Evolutionary conservation across 2,113 vertebrate species (phyloP).

Genomic region (Sorex araneus): DNA sequence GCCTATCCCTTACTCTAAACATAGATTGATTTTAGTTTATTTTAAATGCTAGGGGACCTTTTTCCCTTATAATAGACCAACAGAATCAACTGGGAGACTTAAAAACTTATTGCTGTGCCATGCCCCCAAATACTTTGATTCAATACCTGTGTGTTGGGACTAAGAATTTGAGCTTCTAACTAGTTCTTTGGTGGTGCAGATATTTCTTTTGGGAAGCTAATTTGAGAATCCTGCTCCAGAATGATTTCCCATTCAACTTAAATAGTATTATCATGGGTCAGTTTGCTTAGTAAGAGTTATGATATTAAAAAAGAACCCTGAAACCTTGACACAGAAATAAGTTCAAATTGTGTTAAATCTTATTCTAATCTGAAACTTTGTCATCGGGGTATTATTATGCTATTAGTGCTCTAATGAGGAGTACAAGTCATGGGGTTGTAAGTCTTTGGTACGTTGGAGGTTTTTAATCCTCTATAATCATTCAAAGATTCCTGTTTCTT

Average conservation of each 20-base stretch:
- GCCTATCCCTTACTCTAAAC: not conserved
- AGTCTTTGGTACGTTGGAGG: not conserved
- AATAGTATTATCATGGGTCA: not conserved
- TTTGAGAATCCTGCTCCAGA: not conserved
- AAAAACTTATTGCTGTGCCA: not conserved
- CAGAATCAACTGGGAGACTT: not conserved
- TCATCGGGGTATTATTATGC: too few species aligned
- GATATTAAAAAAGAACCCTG: constrained; percentile 35
- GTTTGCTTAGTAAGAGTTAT: not conserved
- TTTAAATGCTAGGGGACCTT: not conserved
- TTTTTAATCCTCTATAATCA: not conserved
- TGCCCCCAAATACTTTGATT: not conserved
- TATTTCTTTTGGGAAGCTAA: not conserved
- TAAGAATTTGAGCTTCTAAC: not conserved
- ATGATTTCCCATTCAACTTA: not conserved
- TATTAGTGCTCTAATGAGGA: not conserved
- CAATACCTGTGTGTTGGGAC: not conserved
- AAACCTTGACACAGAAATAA: not conserved
- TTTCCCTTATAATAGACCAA: not conserved
- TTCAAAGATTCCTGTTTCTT: not conserved
- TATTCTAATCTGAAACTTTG: not conserved
- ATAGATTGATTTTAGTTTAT: constrained; percentile 10
- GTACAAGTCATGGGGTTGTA: not conserved
- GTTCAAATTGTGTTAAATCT: not conserved
- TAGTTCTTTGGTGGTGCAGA: not conserved